phyloP scores from a whole-genome alignment of 2,888 invertebrate genomes.

The Flexamia atlantica region DNA sequence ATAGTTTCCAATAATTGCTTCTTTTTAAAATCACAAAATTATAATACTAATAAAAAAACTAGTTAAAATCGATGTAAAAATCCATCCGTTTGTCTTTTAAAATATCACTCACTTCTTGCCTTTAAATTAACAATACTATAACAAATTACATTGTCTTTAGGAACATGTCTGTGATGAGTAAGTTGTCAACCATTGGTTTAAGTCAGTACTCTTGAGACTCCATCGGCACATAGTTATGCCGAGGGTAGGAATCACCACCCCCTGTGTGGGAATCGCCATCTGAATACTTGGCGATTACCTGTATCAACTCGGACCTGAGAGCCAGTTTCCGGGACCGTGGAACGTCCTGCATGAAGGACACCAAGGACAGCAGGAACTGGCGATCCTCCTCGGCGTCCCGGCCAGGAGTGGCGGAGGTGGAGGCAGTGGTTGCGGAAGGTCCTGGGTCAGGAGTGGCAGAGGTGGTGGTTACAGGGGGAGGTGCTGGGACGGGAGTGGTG shows the following conservation, averaged over 20 bases:
- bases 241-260: not conserved
- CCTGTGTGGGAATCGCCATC: no score
- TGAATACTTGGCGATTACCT: constrained; percentile 32
- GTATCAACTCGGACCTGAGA: constrained; percentile 14
- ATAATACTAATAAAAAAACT: no score
- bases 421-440: not conserved
- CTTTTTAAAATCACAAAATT: no score
- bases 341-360: constrained; percentile 46
- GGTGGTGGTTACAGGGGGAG: not conserved
- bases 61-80: no score
- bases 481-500: no score
- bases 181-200: no score
- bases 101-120: no score
- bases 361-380: constrained; percentile 38
- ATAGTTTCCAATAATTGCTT: no score
- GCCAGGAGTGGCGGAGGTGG: not conserved
- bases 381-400: constrained; percentile 20
- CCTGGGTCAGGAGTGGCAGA: not conserved
- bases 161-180: no score
- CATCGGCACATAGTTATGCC: not conserved
- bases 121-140: no score
- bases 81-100: no score
- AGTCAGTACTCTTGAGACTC: constrained; percentile 16
- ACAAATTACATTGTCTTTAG: no score
- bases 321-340: constrained; percentile 15